A percentile compares a stretch with the other conserved stretches of the same genome.
phyloP scores from a whole-genome alignment of 2,113 vertebrate species.

The Suricata suricatta region DNA sequence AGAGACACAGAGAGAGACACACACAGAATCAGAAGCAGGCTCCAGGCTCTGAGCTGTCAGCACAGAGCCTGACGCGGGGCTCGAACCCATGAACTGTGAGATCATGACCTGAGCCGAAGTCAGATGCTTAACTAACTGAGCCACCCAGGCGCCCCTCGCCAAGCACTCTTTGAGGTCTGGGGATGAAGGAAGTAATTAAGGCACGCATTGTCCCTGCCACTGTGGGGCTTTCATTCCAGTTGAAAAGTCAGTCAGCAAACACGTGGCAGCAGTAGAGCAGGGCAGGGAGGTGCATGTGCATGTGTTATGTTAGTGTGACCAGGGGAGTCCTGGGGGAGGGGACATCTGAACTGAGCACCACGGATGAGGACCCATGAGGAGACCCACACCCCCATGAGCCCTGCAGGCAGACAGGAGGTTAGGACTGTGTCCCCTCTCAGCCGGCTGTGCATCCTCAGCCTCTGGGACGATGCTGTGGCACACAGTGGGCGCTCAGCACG shows the following conservation, averaged over 20 bases:
- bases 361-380: neutral
- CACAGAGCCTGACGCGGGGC: too few relatives aligned
- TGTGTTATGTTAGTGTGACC: neutral
- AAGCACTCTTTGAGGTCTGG: neutral
- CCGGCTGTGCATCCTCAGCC: rapidly evolving
- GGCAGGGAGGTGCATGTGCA: neutral
- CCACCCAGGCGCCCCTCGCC: neutral
- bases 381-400: neutral
- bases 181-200: neutral
- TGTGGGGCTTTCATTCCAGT: neutral
- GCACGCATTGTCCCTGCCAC: neutral
- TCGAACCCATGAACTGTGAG: too few relatives aligned
- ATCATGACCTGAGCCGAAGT: too few relatives aligned
- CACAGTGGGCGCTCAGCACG: neutral
- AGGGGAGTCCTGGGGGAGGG: neutral
- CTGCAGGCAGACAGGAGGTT: neutral
- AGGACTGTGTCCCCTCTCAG: rapidly evolving
- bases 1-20: too few relatives aligned
- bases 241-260: neutral
- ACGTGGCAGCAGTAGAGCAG: neutral
- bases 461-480: neutral
- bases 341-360: neutral
- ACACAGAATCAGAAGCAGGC: too few relatives aligned
- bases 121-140: too few relatives aligned
- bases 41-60: too few relatives aligned